Base-by-base conservation (phyloP, 2,888 invertebrate species). In the Caradrina kadenii region DNA sequence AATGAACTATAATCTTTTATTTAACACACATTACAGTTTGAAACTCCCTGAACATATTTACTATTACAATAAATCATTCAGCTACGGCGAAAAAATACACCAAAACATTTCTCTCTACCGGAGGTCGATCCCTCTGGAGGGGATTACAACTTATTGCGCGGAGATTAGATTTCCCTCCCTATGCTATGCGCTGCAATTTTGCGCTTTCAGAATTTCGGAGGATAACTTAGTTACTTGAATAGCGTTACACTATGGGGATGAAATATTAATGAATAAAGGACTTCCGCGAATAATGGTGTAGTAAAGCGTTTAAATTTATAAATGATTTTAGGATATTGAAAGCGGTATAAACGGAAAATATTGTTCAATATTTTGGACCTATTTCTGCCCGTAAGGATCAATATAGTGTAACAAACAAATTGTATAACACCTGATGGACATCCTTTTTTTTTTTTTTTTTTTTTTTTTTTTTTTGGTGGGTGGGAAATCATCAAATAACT, bases 61-160 rank as follows among this genome's bases (percentile, higher is more conserved):
- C 22, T 50, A 63, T 58, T 52, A 63, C 19, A 42, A 63, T 56
- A 35, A 66, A 66, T 78, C 10, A 66, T 52, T 63, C 39, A 65
- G 7, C 7, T n/a, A 64, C 26, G 73, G 64, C 17, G 56, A 50
- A 50, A 45, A 42, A 67, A 35, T 56, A 19, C 42, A 45, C 59
- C 21, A 63, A 75, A 83, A 31, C 31, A 31, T 66, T 55, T 48
- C 49, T 45, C 61, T 56, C n/a, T 6, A 17, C 45, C 58, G 42
- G 49, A 68, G 39, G 31, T 63, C 45, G 64, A n/a, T 49, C 68
- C 79, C 69, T 73, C 22, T 50, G 35, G 13, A 59, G 61, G 76
- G 83, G 74, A 82, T 85, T 79, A 83, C 81, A 79, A 79, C 70
- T 82, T 84, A 85, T 80, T 87, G 83, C 84, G 67, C 66, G 84